These are phyloP conservation scores for Tigriopus californicus DNA, from an alignment of 2,888 invertebrate genomes.

Conservation along the genomic window DNA sequence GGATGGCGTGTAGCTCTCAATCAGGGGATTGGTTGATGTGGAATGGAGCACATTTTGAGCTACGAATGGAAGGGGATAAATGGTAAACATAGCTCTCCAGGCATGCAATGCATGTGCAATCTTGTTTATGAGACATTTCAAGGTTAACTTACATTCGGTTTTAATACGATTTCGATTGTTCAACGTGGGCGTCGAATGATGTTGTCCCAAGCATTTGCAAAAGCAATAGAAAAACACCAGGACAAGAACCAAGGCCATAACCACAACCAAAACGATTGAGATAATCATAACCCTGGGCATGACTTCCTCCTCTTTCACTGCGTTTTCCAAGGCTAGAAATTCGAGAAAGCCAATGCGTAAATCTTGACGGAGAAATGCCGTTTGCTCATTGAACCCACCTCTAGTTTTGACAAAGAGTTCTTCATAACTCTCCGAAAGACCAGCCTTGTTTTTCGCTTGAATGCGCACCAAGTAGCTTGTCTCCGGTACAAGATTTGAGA, in stretches of 20 bases:
- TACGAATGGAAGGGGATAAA: neutral
- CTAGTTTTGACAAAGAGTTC: slow-evolving; percentile 1
- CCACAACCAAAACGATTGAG: too few relatives aligned
- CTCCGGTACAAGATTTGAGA: neutral
- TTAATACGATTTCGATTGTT: too few relatives aligned
- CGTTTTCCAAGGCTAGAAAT: neutral
- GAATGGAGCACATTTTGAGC: too few relatives aligned
- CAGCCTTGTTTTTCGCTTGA: slow-evolving; percentile 3
- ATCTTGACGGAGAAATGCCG: too few relatives aligned
- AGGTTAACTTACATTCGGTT: too few relatives aligned
- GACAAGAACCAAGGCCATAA: neutral
- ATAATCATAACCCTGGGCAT: too few relatives aligned
- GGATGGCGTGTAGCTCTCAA: slow-evolving; percentile 6
- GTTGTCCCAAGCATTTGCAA: too few relatives aligned
- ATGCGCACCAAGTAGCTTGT: neutral
- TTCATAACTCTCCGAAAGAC: neutral
- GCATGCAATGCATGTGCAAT: neutral
- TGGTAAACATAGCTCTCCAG: neutral
- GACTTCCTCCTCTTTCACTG: neutral
- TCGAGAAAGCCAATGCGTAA: neutral
- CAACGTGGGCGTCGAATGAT: too few relatives aligned
- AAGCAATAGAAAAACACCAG: too few relatives aligned
- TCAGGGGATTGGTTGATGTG: neutral
- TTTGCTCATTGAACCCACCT: neutral
- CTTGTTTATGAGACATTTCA: too few relatives aligned